phyloP scores from a whole-genome alignment of 37 sponge, comb jelly and placozoan genomes.

The Beroe ovata region DNA sequence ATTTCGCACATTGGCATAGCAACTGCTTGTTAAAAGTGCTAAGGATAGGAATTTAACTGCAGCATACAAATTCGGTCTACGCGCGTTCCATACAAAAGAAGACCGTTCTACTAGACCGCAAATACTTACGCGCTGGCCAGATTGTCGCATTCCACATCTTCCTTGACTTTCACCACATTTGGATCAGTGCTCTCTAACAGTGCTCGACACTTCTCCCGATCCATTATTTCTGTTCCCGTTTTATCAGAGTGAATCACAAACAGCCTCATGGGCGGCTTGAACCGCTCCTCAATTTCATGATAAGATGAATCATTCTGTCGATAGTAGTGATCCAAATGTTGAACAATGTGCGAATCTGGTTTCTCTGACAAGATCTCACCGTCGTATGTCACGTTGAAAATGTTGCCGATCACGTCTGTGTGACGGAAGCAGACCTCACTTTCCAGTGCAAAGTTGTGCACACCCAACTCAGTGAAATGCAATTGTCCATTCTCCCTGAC shows the following conservation, averaged over 20 bases:
- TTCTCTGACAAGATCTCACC: constrained; percentile 13
- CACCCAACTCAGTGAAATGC: constrained; percentile 9
- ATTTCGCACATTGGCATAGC: neutral
- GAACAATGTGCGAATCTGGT: constrained; percentile 35
- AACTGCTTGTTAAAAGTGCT: neutral
- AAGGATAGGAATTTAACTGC: neutral
- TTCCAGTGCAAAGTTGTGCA: constrained; percentile 1
- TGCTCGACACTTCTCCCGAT: neutral
- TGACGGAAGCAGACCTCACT: constrained; percentile 6
- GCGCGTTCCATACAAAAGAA: constrained; percentile 3
- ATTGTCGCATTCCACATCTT: constrained; percentile 30
- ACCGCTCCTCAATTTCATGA: constrained; percentile 32
- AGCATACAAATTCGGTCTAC: too few species aligned
- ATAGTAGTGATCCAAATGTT: constrained; percentile 60
- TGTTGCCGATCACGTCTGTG: constrained; percentile 53
- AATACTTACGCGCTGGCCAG: constrained; percentile 29
- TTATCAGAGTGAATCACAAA: constrained; percentile 73
- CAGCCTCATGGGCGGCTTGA: constrained; percentile 66
- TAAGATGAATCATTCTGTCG: neutral
- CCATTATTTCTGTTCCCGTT: constrained; percentile 69
- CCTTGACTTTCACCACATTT: constrained; percentile 69
- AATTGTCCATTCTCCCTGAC: neutral
- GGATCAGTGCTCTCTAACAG: constrained; percentile 38
- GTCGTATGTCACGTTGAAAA: constrained; percentile 45
- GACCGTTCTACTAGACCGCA: neutral